A percentile compares a stretch with the other conserved stretches of the same genome.
Evolutionary conservation across 1,140 invertebrate genomes (phyloP).

Genomic region (Drosophila nikananu): DNA sequence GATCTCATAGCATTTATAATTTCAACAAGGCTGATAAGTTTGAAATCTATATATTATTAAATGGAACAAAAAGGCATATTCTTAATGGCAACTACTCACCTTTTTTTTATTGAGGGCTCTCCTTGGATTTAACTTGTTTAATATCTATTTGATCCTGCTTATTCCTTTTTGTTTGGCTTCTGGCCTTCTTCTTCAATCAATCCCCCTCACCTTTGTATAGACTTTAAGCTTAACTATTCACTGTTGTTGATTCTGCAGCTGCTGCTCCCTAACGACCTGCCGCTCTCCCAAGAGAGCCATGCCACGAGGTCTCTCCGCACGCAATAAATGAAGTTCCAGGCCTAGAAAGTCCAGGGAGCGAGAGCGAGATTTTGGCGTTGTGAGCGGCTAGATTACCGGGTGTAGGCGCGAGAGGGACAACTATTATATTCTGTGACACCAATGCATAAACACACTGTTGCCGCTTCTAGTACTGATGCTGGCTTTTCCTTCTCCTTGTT

Average conservation of each 20-base stretch:
- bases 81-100: not conserved
- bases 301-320: constrained; percentile 21
- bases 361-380: not conserved
- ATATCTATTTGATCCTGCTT: constrained; percentile 25
- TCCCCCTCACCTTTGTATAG: not conserved
- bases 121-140: constrained; percentile 20
- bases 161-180: constrained; percentile 8
- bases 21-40: not conserved
- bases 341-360: constrained; percentile 7
- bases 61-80: not conserved
- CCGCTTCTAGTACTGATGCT: not conserved
- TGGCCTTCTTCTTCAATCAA: not conserved
- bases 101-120: constrained; percentile 3
- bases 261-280: constrained; percentile 42
- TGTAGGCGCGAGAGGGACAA: constrained; percentile 6
- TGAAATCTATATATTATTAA: not conserved
- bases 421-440: constrained; percentile 5
- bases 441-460: constrained; percentile 11
- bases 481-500: not conserved
- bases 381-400: constrained; percentile 1
- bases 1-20: not conserved
- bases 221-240: constrained; percentile 28
- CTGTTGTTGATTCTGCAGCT: constrained; percentile 38
- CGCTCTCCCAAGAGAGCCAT: constrained; percentile 43
- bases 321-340: constrained; percentile 4